Evolutionary conservation across 2,888 invertebrate genomes (phyloP), one percentile per base, ranked within the genome.

Genomic region (Drosophila maculinotata): DNA sequence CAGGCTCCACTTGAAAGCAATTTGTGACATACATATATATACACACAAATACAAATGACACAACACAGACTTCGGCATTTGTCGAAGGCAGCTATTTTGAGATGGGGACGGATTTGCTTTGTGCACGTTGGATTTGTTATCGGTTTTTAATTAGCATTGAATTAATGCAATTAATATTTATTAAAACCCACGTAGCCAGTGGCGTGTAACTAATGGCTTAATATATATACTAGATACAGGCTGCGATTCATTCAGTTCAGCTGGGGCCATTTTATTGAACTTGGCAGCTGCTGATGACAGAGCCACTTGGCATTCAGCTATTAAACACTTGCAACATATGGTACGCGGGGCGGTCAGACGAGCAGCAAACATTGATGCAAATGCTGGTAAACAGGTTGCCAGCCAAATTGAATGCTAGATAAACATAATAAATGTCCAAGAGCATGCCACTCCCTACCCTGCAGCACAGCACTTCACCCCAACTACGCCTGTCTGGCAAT

Each of bases 261-360:
- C 17, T n/a, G 20, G 31, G 42, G 58, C 25, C 73, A 59, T 64
- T 71, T 79, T 68, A 85, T 76, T 85, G 84, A 78, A 56, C 54
- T 57, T 64, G 76, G 30, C 76, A 76, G 66, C 66, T 71, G 71
- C 48, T 23, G 66, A 42, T 59, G 65, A 56, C 52, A 42, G 51
- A 30, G 44, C 57, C 62, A 72, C 65, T 79, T 66, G 75, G 64
- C 60, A 69, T 66, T 75, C 59, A 66, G 65, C 68, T 67, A 82
- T 85, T 82, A 87, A 85, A 64, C 60, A 82, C 85, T 84, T 51
- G 63, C 84, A 87, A 60, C 85, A 78, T 75, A 82, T 81, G 85
- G 44, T 48, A 36, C 68, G 48, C 56, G 48, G 36, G 48, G 36
- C 36, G 33, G 45, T 26, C 23, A 41, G 54, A 44, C 35, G 41